Conservation (phyloP, 2,888 invertebrate species). For the Drosophila mercatorum region DNA sequence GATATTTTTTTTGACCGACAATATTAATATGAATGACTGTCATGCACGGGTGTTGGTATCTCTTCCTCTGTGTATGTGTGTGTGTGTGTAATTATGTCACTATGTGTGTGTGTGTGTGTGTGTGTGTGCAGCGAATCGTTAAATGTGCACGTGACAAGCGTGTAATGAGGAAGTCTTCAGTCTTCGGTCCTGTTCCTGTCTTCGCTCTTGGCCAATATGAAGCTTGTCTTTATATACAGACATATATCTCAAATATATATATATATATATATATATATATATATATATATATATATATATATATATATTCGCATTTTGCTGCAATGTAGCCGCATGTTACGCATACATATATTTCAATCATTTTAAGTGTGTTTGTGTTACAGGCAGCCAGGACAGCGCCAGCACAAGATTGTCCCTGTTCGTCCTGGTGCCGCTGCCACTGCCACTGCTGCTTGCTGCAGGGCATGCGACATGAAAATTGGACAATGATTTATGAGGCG, state of each 20-base stretch:
- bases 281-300: conserved; percentile 6
- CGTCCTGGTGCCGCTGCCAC: conserved; percentile 10
- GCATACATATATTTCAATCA: conserved; percentile 80
- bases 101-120: conserved; percentile 18
- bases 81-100: conserved; percentile 15
- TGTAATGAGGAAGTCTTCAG: conserved; percentile 76
- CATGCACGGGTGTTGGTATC: conserved; percentile 46
- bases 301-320: conserved; percentile 23
- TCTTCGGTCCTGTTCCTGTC: conserved; percentile 39
- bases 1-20: conserved; percentile 65
- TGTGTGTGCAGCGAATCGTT: conserved; percentile 69
- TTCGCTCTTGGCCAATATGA: conserved; percentile 49
- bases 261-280: conserved; percentile 5
- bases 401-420: conserved; percentile 44
- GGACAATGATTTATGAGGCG: conserved; percentile 81
- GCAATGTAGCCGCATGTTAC: conserved; percentile 68
- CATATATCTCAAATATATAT: not conserved
- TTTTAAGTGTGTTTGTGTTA: conserved; percentile 78
- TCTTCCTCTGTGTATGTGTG: conserved; percentile 14
- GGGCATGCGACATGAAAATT: conserved; percentile 69
- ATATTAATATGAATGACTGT: conserved; percentile 77
- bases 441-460: conserved; percentile 22
- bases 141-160: conserved; percentile 81
- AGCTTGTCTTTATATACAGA: conserved; percentile 21
- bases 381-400: conserved; percentile 58